Evolutionary conservation across 2,113 vertebrate genomes (phyloP).

Genomic region (Delphinapterus leucas): DNA sequence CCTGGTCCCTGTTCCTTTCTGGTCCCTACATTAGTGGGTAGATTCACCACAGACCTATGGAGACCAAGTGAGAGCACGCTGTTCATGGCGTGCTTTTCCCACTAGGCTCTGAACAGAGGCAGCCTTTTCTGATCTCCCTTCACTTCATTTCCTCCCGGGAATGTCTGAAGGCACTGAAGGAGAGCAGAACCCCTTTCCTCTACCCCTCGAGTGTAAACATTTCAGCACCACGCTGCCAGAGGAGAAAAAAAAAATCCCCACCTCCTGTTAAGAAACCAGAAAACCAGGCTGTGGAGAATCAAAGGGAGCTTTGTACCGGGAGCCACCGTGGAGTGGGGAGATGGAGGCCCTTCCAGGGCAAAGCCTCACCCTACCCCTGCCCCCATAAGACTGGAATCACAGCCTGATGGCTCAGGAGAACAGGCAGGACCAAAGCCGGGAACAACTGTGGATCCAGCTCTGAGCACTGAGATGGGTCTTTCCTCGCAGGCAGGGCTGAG

Average conservation of each 20-base stretch:
- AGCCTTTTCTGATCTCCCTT: no score
- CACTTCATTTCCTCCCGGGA: neutral
- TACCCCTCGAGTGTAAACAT: neutral
- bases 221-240: neutral
- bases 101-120: neutral
- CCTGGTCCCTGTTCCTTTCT: neutral
- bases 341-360: neutral
- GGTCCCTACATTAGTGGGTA: neutral
- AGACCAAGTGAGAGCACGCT: neutral
- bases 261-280: neutral
- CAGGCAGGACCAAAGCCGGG: neutral
- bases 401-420: neutral
- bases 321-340: neutral
- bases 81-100: neutral
- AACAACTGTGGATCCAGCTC: neutral
- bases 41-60: neutral
- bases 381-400: neutral
- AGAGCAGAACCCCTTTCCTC: no score
- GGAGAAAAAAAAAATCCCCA: neutral
- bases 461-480: neutral
- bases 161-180: neutral
- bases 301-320: neutral
- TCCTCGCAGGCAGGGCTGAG: accelerated
- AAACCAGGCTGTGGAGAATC: neutral
- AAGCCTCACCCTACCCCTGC: neutral